Evolutionary conservation across 1,140 invertebrate genomes (phyloP).

Genomic region (Samia ricini): DNA sequence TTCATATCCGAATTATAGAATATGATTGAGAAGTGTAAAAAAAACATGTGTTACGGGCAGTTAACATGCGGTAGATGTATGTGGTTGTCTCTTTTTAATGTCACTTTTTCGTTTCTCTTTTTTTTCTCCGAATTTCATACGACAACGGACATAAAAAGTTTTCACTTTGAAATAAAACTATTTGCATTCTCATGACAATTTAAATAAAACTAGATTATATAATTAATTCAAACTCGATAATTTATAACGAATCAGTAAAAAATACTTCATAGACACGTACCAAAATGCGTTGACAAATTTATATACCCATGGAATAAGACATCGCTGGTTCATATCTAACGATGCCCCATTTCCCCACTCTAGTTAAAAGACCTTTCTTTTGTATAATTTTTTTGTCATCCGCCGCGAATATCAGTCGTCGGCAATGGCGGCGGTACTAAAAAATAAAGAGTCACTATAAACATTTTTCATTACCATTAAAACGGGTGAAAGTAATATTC

Average conservation of each 20-base stretch:
- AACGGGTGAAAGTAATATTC: neutral
- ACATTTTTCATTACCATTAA: neutral
- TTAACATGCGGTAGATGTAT: too few relatives aligned
- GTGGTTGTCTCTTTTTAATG: too few relatives aligned
- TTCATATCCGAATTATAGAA: too few relatives aligned
- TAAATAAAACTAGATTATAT: too few relatives aligned
- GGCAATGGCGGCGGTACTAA: neutral
- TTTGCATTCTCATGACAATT: too few relatives aligned
- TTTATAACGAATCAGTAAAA: neutral
- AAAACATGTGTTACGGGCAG: too few relatives aligned
- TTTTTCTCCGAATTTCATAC: too few relatives aligned
- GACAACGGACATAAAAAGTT: too few relatives aligned
- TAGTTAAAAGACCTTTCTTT: neutral
- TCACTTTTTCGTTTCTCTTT: too few relatives aligned
- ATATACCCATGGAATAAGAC: neutral
- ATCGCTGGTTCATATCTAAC: neutral
- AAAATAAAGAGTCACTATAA: neutral
- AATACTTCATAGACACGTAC: too few relatives aligned
- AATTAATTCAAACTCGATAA: neutral
- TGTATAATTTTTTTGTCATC: neutral
- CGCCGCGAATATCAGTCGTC: neutral
- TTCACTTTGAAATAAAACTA: too few relatives aligned
- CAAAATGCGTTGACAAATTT: neutral
- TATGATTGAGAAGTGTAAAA: too few relatives aligned
- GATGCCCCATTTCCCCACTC: neutral